Base-by-base conservation (phyloP, 2,113 vertebrate species). In the Periophthalmus modestus region DNA sequence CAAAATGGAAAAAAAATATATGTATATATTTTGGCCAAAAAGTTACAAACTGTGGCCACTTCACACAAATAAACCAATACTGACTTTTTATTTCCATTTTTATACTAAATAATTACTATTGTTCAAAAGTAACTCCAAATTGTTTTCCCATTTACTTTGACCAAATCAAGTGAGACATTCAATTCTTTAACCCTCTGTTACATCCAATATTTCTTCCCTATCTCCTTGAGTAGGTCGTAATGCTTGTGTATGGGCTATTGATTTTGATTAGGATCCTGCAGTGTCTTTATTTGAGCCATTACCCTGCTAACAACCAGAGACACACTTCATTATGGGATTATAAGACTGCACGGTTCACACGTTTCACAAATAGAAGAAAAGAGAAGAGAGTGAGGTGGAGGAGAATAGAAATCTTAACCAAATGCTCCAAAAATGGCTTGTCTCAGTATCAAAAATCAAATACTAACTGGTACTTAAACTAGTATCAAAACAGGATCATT, bases 251-350 rank as follows among this genome's bases (percentile, higher is more conserved):
- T 96, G 96, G 96, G 96, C 97, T 97, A 97, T 97, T 97, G 96
- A 97, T 97, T 96, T 94, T 96, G 95, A 96, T 97, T 96, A 94
- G 94, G 94, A 93, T 95, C 94, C 93, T 94, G 94, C 95, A 92
- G 93, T 94, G 95, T 96, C 96, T 96, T 97, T 94, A 95, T 95
- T 94, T 91, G 95, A 96, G 94, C 96, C 97, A 97, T 97, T 97
- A 97, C 93, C 95, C 95, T 94, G 94, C 92, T 97, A 98, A 98
- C 94, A 94, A 97, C 95, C 95, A 96, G 94, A 98, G 96, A 98
- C 96, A 95, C 96, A 96, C 95, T 96, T 97, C 97, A 98, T 98
- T 96, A 97, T 95, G 96, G 96, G 93, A 96, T 98, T 97, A 97
- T 96, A 95, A 96, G 54, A 15, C 57, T 16, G 54, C 57, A 4